phyloP scores from a whole-genome alignment of 2,797 vertebrate genomes.

The Aeoliscus strigatus region DNA sequence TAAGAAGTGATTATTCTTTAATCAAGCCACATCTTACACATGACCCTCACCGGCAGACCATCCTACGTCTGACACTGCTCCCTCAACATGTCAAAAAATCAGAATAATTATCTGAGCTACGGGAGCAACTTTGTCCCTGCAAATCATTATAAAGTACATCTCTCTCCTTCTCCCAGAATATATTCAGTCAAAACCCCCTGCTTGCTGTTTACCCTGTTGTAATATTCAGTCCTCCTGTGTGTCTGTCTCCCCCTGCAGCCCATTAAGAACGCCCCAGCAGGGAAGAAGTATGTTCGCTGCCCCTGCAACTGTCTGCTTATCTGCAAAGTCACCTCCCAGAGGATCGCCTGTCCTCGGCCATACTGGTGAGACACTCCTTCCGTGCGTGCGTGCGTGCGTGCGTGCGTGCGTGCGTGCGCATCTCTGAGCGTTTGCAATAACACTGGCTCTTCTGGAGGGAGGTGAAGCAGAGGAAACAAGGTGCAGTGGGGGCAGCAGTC shows the following conservation, averaged over 20 bases:
- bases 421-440: conserved; percentile 10
- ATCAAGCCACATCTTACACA: no score
- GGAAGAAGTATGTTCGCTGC: conserved; percentile 93
- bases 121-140: no score
- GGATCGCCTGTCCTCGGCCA: conserved; percentile 90
- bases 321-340: conserved; percentile 92
- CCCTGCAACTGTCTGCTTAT: conserved; percentile 95
- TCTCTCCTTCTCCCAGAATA: conserved; percentile 27
- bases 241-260: conserved; percentile 75
- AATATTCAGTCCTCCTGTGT: conserved; percentile 20
- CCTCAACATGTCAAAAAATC: no score
- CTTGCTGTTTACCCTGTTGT: conserved; percentile 35
- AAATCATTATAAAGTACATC: no score
- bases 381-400: conserved; percentile 1
- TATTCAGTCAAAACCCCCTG: conserved; percentile 45
- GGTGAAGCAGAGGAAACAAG: conserved; percentile 40
- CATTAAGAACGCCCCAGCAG: conserved; percentile 91
- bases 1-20: no score
- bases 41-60: no score
- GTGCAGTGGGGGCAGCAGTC: conserved; percentile 41
- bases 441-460: conserved; percentile 12
- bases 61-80: no score
- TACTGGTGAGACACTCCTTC: conserved; percentile 80
- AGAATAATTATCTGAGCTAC: no score
- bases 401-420: conserved; percentile 3